phyloP scores from a whole-genome alignment of 2,888 invertebrate species.

The Bhutanitis thaidina region DNA sequence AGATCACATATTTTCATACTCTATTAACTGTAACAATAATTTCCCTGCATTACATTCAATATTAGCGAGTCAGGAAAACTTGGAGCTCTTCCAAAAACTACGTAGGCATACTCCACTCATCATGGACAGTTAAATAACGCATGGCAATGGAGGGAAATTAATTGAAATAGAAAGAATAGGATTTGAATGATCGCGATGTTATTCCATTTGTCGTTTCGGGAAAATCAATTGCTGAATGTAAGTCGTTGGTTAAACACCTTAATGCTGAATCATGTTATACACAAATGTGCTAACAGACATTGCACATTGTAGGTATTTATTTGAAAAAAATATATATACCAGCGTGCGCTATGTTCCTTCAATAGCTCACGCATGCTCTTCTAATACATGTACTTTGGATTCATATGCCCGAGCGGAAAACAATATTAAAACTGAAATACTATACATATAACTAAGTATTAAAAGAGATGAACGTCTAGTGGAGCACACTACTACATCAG shows the following conservation, averaged over 20 bases:
- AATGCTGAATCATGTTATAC: neutral
- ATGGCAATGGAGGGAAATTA: neutral
- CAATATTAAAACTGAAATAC: no score
- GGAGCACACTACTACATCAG: no score
- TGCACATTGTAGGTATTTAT: no score
- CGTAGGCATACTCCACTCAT: conserved; percentile 2
- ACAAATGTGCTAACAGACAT: no score
- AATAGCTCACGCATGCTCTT: no score
- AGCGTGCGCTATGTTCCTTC: no score
- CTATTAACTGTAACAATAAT: neutral
- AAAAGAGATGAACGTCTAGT: no score
- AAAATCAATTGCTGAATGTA: neutral
- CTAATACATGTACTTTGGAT: no score
- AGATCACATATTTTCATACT: no score
- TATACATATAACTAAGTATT: no score
- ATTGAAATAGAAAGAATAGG: neutral
- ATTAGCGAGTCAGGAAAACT: conserved; percentile 3
- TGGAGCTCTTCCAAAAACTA: conserved; percentile 10
- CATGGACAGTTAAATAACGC: conserved; percentile 6
- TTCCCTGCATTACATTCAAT: neutral
- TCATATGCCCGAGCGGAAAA: no score
- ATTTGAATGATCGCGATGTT: neutral
- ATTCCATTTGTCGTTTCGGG: neutral
- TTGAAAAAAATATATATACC: no score
- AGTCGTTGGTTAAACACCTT: neutral